Percentiles rank a stretch among this genome's conserved stretches.
Conservation (phyloP, 2,888 invertebrate species). For the Spialia ferax region DNA sequence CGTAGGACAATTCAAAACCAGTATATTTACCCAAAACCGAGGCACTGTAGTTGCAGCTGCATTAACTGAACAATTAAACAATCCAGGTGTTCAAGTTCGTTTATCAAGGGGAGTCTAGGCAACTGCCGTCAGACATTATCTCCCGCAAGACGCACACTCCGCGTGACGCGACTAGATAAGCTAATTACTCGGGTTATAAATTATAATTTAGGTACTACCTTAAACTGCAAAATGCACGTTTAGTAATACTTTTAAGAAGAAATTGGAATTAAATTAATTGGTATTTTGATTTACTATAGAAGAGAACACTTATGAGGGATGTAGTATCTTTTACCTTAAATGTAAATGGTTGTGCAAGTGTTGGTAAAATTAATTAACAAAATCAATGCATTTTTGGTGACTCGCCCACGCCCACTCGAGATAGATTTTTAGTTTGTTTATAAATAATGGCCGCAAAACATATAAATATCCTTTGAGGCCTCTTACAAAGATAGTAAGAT, state of each 20-base stretch:
- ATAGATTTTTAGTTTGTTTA: too few species aligned
- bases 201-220: too few species aligned
- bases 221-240: slow-evolving; percentile 2
- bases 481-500: too few species aligned
- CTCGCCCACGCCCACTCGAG: too few species aligned
- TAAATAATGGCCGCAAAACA: too few species aligned
- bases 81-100: slow-evolving; percentile 66
- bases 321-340: not conserved
- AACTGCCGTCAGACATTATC: slow-evolving; percentile 54
- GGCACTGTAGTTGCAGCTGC: not conserved
- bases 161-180: slow-evolving; percentile 80
- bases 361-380: too few species aligned
- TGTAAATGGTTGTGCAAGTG: too few species aligned
- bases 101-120: slow-evolving; percentile 75
- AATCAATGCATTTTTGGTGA: too few species aligned
- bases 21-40: not conserved
- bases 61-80: slow-evolving; percentile 10
- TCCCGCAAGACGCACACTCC: slow-evolving; percentile 36
- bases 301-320: not conserved
- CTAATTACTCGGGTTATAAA: slow-evolving; percentile 78
- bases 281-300: not conserved
- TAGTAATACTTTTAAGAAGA: not conserved
- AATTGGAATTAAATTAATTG: not conserved
- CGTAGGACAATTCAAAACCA: not conserved
- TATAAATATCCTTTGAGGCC: too few species aligned